Evolutionary conservation across 2,113 vertebrate species (phyloP).

Genomic region (Actenoides hombroni): DNA sequence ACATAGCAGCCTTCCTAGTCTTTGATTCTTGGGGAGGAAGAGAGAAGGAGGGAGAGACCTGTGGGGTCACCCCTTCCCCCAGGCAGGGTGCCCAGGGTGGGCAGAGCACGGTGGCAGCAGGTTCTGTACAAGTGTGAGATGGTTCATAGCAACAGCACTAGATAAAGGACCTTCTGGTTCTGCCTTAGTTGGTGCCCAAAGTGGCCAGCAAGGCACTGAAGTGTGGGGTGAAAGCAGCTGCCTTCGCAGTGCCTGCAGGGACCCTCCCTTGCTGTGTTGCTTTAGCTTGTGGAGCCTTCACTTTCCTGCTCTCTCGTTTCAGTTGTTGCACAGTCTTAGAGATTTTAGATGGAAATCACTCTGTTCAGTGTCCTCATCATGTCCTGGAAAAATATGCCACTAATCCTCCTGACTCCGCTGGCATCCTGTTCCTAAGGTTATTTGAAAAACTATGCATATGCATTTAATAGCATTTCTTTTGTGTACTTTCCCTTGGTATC

Average conservation of each 20-base stretch:
- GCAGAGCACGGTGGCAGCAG: background rate
- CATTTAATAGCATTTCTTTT: background rate
- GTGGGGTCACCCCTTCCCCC: background rate
- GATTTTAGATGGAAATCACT: background rate
- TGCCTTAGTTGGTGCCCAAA: background rate
- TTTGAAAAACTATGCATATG: background rate
- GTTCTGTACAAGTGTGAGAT: rapidly evolving
- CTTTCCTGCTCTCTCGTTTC: background rate
- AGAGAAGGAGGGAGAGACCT: background rate
- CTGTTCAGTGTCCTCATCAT: background rate
- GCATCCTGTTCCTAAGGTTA: background rate
- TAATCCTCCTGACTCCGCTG: background rate
- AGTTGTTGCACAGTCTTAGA: rapidly evolving
- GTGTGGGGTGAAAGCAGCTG: background rate
- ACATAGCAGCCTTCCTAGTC: background rate
- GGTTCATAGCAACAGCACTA: background rate
- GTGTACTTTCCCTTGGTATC: background rate
- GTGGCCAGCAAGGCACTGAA: background rate
- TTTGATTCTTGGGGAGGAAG: background rate
- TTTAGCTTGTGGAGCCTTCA: background rate
- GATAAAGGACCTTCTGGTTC: background rate
- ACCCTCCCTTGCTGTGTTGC: rapidly evolving
- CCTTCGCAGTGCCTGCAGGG: background rate
- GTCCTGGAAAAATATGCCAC: rapidly evolving
- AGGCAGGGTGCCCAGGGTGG: background rate